These are phyloP conservation scores for Heliconius eleuchia DNA, from an alignment of 1,140 invertebrate genomes.

Conservation along the genomic window DNA sequence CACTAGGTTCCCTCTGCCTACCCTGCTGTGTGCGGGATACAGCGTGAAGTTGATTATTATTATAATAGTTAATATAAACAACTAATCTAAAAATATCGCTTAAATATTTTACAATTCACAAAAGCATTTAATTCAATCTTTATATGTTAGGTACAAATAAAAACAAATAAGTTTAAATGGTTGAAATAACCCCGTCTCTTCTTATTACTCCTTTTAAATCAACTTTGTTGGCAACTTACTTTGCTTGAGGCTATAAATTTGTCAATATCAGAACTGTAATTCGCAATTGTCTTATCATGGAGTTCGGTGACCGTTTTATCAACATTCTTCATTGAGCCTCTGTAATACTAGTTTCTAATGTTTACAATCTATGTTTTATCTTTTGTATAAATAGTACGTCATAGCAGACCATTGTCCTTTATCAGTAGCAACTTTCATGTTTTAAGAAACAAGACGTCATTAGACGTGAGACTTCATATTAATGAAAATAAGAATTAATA, in stretches of 20 bases:
- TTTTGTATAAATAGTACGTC: slow-evolving; percentile 22
- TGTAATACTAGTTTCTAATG: slow-evolving; percentile 38
- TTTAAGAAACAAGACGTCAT: no score
- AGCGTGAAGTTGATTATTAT: no score
- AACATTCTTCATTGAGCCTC: slow-evolving; percentile 55
- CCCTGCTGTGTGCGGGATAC: no score
- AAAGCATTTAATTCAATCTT: neutral
- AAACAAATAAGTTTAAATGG: slow-evolving; percentile 8
- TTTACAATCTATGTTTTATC: slow-evolving; percentile 43
- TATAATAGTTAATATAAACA: no score
- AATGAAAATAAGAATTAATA: neutral
- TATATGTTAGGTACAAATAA: neutral
- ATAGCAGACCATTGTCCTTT: slow-evolving; percentile 26
- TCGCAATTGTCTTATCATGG: slow-evolving; percentile 46
- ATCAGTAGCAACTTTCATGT: neutral
- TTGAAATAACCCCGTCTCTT: neutral
- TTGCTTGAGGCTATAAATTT: slow-evolving; percentile 30
- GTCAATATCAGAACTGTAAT: slow-evolving; percentile 37
- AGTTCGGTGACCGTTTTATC: slow-evolving; percentile 66
- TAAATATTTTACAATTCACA: neutral
- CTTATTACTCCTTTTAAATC: slow-evolving; percentile 31
- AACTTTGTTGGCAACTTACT: neutral
- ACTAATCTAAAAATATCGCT: no score
- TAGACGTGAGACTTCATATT: no score
- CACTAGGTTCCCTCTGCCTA: no score